A percentile compares a stretch with the other conserved stretches of the same genome.
These are phyloP conservation scores for Drosophila mauritiana DNA, from an alignment of 1,140 invertebrate species.

Conservation along the genomic window DNA sequence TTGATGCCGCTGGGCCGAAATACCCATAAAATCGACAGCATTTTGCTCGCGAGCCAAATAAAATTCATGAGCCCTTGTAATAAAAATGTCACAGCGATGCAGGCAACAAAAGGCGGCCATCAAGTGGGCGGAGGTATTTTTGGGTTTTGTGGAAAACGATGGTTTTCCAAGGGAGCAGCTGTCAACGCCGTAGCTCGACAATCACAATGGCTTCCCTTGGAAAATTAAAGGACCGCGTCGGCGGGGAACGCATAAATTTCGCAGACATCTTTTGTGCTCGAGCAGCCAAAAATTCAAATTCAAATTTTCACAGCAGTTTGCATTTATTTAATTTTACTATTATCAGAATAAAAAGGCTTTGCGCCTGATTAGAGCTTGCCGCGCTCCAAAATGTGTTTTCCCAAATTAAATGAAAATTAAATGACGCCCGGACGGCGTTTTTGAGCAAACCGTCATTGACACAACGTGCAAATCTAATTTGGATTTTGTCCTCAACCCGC, in stretches of 20 bases:
- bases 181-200: conserved; percentile 70
- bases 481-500: conserved; percentile 30
- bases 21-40: conserved; percentile 68
- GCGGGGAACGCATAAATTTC: conserved; percentile 62
- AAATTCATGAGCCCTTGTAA: conserved; percentile 81
- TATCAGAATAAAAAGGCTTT: conserved; percentile 81
- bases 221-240: conserved; percentile 20
- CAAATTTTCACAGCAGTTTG: conserved; percentile 73
- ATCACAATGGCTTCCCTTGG: conserved; percentile 72
- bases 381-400: conserved; percentile 46
- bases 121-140: conserved; percentile 6
- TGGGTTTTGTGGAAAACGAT: conserved; percentile 2
- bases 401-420: conserved; percentile 73
- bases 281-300: conserved; percentile 33
- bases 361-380: conserved; percentile 71
- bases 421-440: conserved; percentile 22
- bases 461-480: conserved; percentile 68
- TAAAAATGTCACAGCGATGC: conserved; percentile 69
- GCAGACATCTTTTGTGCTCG: conserved; percentile 65
- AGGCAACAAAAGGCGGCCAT: conserved; percentile 61
- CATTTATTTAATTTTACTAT: conserved; percentile 81
- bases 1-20: conserved; percentile 29
- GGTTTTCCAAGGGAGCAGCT: conserved; percentile 40
- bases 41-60: conserved; percentile 62
- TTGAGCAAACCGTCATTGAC: conserved; percentile 35